phyloP scores from a whole-genome alignment of 2,797 vertebrate species.

The Coreius guichenoti region DNA sequence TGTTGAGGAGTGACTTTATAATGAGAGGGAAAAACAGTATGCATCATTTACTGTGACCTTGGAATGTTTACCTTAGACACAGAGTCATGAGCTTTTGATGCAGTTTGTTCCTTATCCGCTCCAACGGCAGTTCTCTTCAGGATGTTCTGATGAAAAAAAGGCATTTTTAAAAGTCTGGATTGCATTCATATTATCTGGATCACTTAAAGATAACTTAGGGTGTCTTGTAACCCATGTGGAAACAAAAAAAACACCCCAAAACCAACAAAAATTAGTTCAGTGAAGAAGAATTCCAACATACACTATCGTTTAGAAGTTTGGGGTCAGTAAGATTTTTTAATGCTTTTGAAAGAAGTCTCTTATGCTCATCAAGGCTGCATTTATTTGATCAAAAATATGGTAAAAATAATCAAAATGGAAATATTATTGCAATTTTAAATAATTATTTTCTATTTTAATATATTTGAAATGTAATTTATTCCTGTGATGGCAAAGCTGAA shows the following conservation, averaged over 20 bases:
- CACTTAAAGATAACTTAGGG: not conserved
- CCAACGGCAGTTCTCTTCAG: slow-evolving; percentile 84
- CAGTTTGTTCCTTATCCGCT: slow-evolving; percentile 81
- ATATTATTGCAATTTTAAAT: not conserved
- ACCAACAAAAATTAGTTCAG: not conserved
- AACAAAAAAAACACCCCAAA: not conserved
- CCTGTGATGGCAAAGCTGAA: not conserved
- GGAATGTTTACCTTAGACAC: slow-evolving; percentile 84
- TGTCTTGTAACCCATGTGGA: not conserved
- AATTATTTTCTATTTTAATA: not conserved
- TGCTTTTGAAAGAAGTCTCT: not conserved
- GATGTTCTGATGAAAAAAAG: slow-evolving; percentile 81
- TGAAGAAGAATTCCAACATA: not conserved
- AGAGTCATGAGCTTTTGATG: slow-evolving; percentile 83
- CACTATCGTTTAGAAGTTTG: not conserved
- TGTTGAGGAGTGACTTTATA: not conserved
- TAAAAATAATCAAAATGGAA: not conserved
- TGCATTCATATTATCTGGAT: not conserved
- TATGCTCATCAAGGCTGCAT: not conserved
- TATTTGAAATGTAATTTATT: not conserved
- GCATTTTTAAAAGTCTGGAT: not conserved
- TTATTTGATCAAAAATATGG: not conserved
- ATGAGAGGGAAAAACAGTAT: slow-evolving; percentile 16
- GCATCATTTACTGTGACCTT: not conserved
- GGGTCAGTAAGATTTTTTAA: not conserved